Conservation (phyloP, 64 coral and sea anemone species). For the Pocillopora verrucosa region DNA sequence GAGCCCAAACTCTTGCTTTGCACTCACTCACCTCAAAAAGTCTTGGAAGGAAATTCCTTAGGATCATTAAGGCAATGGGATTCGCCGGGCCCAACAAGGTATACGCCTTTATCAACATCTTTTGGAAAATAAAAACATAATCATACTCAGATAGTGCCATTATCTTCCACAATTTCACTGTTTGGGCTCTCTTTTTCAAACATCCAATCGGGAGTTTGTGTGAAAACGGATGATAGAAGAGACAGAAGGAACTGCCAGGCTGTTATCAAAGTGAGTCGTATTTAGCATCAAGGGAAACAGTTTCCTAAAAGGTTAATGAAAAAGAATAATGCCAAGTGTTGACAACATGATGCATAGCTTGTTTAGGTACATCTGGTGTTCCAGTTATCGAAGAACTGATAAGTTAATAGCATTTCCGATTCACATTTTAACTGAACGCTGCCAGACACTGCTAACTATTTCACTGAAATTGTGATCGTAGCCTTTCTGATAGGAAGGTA, state of each 20-base stretch:
- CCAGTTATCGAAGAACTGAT: conserved; percentile 34
- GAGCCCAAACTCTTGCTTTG: too few relatives aligned
- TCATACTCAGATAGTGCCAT: background rate
- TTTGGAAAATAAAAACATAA: background rate
- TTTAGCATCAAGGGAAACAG: background rate
- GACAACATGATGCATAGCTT: conserved; percentile 42
- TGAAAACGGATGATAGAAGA: background rate
- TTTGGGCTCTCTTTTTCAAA: background rate
- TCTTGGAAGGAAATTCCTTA: background rate
- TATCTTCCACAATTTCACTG: background rate
- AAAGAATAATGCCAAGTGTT: conserved; percentile 20
- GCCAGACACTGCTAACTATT: background rate
- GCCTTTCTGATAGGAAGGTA: background rate
- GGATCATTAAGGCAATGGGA: background rate
- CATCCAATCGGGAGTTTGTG: background rate
- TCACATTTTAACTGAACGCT: conserved; percentile 2
- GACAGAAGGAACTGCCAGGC: background rate
- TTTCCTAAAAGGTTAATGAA: background rate
- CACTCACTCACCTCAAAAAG: background rate
- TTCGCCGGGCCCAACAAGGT: background rate
- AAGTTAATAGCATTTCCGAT: conserved; percentile 42
- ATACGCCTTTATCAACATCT: conserved; percentile 12
- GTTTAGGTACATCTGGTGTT: conserved; percentile 41
- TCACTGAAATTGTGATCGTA: background rate
- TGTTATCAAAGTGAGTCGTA: background rate